These are phyloP conservation scores for Circaetus gallicus DNA, from an alignment of 2,113 vertebrate species.

Conservation along the genomic window DNA sequence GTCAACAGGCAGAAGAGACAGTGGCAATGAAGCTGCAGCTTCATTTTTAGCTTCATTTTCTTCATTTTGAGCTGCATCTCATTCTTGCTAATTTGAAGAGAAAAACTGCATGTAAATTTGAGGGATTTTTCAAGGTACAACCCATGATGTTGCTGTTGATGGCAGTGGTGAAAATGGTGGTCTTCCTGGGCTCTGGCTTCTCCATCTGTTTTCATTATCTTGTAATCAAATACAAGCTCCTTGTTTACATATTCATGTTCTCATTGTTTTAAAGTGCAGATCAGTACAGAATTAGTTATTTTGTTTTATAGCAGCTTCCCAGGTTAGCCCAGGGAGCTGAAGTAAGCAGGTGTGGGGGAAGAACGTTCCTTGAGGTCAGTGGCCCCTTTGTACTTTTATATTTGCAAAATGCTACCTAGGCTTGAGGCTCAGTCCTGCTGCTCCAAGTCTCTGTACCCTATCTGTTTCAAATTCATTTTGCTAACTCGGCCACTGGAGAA, in stretches of 20 bases:
- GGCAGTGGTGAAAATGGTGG: not conserved
- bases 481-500: not conserved
- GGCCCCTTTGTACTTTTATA: not conserved
- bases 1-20: not conserved
- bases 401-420: not conserved
- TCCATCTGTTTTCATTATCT: not conserved
- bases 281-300: not conserved
- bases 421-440: not conserved
- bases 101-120: not conserved
- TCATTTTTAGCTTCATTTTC: not conserved
- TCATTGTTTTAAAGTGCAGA: not conserved
- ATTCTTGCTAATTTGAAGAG: not conserved
- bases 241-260: not conserved
- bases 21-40: not conserved
- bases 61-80: not conserved
- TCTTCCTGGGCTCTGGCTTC: not conserved
- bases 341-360: not conserved
- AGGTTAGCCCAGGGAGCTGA: not conserved
- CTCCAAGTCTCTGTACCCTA: not conserved
- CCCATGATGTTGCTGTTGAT: not conserved
- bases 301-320: not conserved
- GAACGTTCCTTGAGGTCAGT: not conserved
- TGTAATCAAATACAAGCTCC: not conserved
- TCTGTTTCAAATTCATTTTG: not conserved
- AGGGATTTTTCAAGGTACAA: not conserved